Percentiles rank a stretch among this genome's conserved stretches.
Evolutionary conservation across 2,113 vertebrate species (phyloP).

Genomic region (Pao palembangensis): DNA sequence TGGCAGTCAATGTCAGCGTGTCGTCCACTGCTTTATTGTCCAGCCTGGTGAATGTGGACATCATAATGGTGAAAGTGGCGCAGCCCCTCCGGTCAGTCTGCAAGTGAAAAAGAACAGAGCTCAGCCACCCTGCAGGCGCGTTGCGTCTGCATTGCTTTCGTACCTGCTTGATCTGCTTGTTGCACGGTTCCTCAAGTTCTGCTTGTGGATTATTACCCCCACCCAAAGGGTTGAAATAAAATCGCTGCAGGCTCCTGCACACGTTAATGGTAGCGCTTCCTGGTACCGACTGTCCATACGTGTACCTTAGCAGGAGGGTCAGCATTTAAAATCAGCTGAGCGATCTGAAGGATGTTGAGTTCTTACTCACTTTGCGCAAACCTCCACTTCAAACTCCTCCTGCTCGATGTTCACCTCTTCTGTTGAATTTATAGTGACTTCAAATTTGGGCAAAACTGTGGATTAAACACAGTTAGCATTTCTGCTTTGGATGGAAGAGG

Average conservation of each 20-base stretch:
- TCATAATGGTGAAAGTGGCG: slow-evolving; percentile 27
- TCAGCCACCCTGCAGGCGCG: too few relatives aligned
- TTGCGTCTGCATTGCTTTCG: background rate
- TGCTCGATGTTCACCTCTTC: slow-evolving; percentile 35
- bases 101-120: background rate
- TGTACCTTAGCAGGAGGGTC: slow-evolving; percentile 55
- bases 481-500: background rate
- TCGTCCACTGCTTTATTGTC: background rate
- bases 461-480: background rate
- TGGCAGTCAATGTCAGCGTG: background rate
- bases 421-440: slow-evolving; percentile 31
- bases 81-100: slow-evolving; percentile 55
- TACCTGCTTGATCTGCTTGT: slow-evolving; percentile 50
- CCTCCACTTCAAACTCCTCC: slow-evolving; percentile 31
- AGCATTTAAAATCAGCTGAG: background rate
- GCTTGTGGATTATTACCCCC: fast-evolving
- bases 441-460: slow-evolving; percentile 72
- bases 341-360: background rate
- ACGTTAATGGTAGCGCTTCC: slow-evolving; percentile 34
- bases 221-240: fast-evolving
- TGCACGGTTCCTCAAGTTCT: slow-evolving; percentile 12
- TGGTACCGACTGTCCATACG: slow-evolving; percentile 68
- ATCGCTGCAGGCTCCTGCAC: slow-evolving; percentile 8
- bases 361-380: slow-evolving; percentile 66
- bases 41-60: slow-evolving; percentile 41